These are phyloP conservation scores for Xylocopa sonorina DNA, from an alignment of 1,140 invertebrate species.

Conservation along the genomic window DNA sequence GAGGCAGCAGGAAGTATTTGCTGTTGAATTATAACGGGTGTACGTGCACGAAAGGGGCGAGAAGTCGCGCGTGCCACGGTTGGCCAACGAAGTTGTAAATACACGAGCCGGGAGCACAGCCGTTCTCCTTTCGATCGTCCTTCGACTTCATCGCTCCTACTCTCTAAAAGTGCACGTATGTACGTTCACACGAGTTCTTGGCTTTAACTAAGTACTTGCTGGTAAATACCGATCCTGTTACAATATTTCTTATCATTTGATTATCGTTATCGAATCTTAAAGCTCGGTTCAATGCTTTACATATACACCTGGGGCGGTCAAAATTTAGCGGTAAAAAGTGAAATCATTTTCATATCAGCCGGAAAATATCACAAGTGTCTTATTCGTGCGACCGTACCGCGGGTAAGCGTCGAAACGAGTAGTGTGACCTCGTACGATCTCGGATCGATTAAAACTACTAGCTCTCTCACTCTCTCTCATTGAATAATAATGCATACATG, in stretches of 20 bases:
- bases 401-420: not conserved
- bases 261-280: no score
- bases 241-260: not conserved
- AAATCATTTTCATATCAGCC: no score
- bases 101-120: slow-evolving; percentile 36
- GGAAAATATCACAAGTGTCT: not conserved
- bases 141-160: slow-evolving; percentile 56
- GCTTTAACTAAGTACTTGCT: no score
- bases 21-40: slow-evolving; percentile 58
- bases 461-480: not conserved
- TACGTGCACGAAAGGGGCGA: slow-evolving; percentile 51
- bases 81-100: slow-evolving; percentile 60
- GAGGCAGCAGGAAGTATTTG: slow-evolving; percentile 47
- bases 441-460: slow-evolving; percentile 37
- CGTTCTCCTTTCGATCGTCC: slow-evolving; percentile 73
- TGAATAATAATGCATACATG: not conserved
- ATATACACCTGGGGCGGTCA: no score
- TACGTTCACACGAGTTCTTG: slow-evolving; percentile 46
- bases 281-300: no score
- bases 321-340: no score
- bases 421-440: slow-evolving; percentile 42
- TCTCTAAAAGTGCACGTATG: not conserved
- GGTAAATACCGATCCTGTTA: not conserved
- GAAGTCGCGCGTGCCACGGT: slow-evolving; percentile 53
- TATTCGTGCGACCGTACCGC: not conserved